These are phyloP conservation scores for Vanacampus margaritifer DNA, from an alignment of 2,113 vertebrate genomes.

Conservation along the genomic window DNA sequence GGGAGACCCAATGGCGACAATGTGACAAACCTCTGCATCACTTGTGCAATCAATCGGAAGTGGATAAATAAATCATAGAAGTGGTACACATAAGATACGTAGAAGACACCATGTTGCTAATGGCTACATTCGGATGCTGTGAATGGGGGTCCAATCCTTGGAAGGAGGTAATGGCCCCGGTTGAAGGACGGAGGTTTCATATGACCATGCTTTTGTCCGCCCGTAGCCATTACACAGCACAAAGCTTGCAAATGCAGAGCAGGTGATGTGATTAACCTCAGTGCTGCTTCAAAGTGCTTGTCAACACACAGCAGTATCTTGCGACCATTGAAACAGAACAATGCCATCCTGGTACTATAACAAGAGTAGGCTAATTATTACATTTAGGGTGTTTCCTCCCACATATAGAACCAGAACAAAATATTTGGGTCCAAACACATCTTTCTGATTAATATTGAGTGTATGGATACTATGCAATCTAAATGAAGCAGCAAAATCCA, in stretches of 20 bases:
- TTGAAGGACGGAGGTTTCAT: conserved; percentile 28
- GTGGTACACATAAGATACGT: conserved; percentile 14
- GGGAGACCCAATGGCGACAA: conserved; percentile 12
- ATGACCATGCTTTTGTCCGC: conserved; percentile 34
- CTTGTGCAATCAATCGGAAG: conserved; percentile 54
- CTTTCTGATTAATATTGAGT: no score
- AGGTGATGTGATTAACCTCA: conserved; percentile 54
- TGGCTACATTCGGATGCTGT: conserved; percentile 1
- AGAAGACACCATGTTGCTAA: conserved; percentile 1
- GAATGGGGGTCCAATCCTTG: conserved; percentile 2
- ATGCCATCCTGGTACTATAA: neutral
- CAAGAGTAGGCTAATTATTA: neutral
- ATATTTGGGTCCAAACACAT: no score
- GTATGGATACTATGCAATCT: no score
- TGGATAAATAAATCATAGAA: conserved; percentile 66
- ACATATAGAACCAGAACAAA: no score
- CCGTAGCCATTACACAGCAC: conserved; percentile 28
- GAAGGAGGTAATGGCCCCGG: neutral
- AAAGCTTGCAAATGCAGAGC: conserved; percentile 27
- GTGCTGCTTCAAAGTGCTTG: conserved; percentile 25
- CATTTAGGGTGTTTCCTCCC: neutral
- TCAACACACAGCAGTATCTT: neutral
- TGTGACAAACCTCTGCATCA: conserved; percentile 18
- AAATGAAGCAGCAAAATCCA: no score
- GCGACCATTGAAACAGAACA: neutral